A percentile compares a stretch with the other conserved stretches of the same genome.
phyloP scores from a whole-genome alignment of 2,888 invertebrate genomes.

The Neocrepidodera transversa region DNA sequence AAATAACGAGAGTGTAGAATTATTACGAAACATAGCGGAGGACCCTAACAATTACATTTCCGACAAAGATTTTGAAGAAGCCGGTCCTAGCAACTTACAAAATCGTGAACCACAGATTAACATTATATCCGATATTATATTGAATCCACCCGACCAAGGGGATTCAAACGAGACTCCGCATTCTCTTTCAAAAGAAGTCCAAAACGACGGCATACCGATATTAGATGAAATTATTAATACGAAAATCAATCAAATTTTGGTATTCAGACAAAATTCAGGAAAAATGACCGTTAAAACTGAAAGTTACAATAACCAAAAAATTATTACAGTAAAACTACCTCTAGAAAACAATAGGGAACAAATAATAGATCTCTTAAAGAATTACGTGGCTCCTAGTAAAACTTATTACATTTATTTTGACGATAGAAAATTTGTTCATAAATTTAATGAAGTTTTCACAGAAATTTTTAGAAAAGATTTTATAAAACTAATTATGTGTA shows the following conservation, averaged over 20 bases:
- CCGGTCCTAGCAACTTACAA: no score
- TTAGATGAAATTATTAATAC: not conserved
- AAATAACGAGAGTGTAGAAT: no score
- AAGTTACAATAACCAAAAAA: not conserved
- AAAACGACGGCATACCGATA: not conserved
- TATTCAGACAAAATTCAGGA: not conserved
- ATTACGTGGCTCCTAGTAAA: not conserved
- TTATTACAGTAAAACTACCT: not conserved
- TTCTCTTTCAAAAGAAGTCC: not conserved
- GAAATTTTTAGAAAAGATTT: not conserved
- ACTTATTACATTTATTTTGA: not conserved
- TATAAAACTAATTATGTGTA: not conserved
- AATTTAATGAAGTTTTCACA: not conserved
- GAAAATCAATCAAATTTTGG: not conserved
- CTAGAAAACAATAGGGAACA: no score
- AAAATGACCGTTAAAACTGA: not conserved
- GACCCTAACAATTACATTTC: no score
- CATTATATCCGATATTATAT: no score
- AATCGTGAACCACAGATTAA: no score
- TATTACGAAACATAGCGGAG: no score
- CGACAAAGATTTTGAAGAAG: no score
- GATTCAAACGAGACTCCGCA: not conserved
- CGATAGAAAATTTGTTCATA: not conserved
- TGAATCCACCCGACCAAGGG: not conserved
- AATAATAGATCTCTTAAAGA: not conserved